These are phyloP conservation scores for Drosophila repleta DNA, from an alignment of 1,140 invertebrate genomes.

Conservation along the genomic window DNA sequence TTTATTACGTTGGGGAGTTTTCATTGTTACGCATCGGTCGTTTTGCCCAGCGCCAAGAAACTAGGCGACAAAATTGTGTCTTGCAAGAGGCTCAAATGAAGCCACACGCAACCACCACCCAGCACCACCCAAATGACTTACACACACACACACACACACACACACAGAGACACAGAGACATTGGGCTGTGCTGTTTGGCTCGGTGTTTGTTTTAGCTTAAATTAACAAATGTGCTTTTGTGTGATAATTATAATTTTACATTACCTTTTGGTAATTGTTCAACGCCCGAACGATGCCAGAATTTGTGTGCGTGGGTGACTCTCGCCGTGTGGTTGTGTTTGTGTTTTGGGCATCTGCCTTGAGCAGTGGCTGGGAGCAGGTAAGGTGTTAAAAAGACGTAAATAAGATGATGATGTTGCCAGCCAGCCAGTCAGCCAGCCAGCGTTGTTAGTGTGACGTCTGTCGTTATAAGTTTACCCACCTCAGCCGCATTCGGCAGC, in stretches of 20 bases:
- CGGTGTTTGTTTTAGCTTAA: slow-evolving; percentile 79
- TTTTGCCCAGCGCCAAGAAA: slow-evolving; percentile 55
- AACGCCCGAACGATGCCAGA: slow-evolving; percentile 52
- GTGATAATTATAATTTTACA: slow-evolving; percentile 84
- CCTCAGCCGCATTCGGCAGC: background rate
- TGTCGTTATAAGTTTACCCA: slow-evolving; percentile 65
- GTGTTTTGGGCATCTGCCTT: slow-evolving; percentile 28
- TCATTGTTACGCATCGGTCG: slow-evolving; percentile 81
- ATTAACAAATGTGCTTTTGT: slow-evolving; percentile 83
- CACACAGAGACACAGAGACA: slow-evolving; percentile 2
- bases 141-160: slow-evolving; percentile 1
- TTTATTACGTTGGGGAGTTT: slow-evolving; percentile 83
- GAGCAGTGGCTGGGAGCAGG: slow-evolving; percentile 30
- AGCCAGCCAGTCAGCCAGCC: slow-evolving; percentile 23
- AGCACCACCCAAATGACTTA: slow-evolving; percentile 11
- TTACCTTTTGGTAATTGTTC: slow-evolving; percentile 83
- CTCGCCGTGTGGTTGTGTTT: slow-evolving; percentile 5
- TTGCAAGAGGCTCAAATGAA: slow-evolving; percentile 14
- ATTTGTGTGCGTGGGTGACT: slow-evolving; percentile 19
- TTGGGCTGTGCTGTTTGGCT: slow-evolving; percentile 27
- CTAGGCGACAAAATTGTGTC: slow-evolving; percentile 50
- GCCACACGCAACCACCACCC: slow-evolving; percentile 6
- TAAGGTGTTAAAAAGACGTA: slow-evolving; percentile 79
- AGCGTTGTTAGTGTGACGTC: slow-evolving; percentile 30
- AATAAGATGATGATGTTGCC: slow-evolving; percentile 74